Evolutionary conservation across 1,140 invertebrate genomes (phyloP).

Genomic region (Microvelia longipes): DNA sequence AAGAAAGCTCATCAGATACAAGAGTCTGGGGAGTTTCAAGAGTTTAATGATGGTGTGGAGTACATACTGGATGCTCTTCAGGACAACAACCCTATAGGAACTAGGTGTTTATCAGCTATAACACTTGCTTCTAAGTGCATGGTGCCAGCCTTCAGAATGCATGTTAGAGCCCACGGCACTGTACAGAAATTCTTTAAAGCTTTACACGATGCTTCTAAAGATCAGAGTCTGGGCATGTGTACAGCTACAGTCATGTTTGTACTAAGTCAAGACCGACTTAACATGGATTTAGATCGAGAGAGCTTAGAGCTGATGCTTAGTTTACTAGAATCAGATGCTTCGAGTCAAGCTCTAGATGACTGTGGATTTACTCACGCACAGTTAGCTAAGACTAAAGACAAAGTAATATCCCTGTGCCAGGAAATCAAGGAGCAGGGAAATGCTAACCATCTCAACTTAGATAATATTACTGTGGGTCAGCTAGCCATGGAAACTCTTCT

Average conservation of each 20-base stretch:
- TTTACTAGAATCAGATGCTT: slow-evolving; percentile 75
- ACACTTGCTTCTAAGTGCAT: slow-evolving; percentile 88
- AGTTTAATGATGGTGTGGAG: slow-evolving; percentile 94
- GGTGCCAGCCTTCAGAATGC: slow-evolving; percentile 88
- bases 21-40: slow-evolving; percentile 93
- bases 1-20: slow-evolving; percentile 95
- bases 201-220: slow-evolving; percentile 78
- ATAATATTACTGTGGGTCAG: slow-evolving; percentile 83
- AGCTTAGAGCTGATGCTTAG: slow-evolving; percentile 92
- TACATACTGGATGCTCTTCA: slow-evolving; percentile 86
- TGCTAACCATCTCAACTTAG: slow-evolving; percentile 76
- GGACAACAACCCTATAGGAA: slow-evolving; percentile 76
- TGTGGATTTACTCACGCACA: slow-evolving; percentile 50
- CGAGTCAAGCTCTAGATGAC: slow-evolving; percentile 58
- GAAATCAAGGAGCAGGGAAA: slow-evolving; percentile 88
- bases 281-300: slow-evolving; percentile 91
- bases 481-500: slow-evolving; percentile 91
- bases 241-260: slow-evolving; percentile 95
- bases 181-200: slow-evolving; percentile 91
- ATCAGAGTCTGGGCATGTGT: slow-evolving; percentile 83
- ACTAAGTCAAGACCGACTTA: slow-evolving; percentile 84
- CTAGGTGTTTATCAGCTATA: slow-evolving; percentile 78
- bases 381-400: slow-evolving; percentile 59
- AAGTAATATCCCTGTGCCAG: slow-evolving; percentile 72
- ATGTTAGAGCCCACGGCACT: slow-evolving; percentile 86